These are phyloP conservation scores for Ochotona princeps DNA, from an alignment of 2,113 vertebrate species.

Conservation along the genomic window DNA sequence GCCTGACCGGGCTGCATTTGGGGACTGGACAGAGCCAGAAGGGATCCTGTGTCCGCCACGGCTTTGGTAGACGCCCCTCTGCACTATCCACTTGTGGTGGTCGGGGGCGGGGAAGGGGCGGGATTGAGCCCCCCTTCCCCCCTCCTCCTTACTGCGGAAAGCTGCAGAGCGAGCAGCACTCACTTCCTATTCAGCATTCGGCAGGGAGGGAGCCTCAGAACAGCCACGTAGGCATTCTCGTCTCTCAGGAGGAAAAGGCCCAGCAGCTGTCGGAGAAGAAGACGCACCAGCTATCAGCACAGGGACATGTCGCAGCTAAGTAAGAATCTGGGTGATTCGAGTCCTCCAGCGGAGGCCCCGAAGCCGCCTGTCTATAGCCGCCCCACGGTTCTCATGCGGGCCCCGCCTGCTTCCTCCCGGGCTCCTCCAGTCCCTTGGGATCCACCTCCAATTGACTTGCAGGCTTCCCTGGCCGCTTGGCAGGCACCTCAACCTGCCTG, in stretches of 20 bases:
- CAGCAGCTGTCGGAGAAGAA: slow-evolving; percentile 66
- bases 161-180: slow-evolving; percentile 58
- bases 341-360: slow-evolving; percentile 71
- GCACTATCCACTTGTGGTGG: slow-evolving; percentile 75
- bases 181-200: slow-evolving; percentile 69
- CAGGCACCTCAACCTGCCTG: slow-evolving; percentile 74
- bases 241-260: slow-evolving; percentile 72
- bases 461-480: slow-evolving; percentile 71
- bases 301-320: slow-evolving; percentile 80
- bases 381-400: slow-evolving; percentile 80
- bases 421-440: slow-evolving; percentile 79
- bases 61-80: slow-evolving; percentile 71
- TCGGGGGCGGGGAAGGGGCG: slow-evolving; percentile 77
- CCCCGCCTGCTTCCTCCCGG: slow-evolving; percentile 78
- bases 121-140: slow-evolving; percentile 68
- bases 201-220: slow-evolving; percentile 60
- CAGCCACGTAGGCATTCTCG: slow-evolving; percentile 70
- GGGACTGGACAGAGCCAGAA: neutral
- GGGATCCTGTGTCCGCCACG: slow-evolving; percentile 41
- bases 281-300: slow-evolving; percentile 64
- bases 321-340: slow-evolving; percentile 76
- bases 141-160: slow-evolving; percentile 75
- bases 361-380: slow-evolving; percentile 74
- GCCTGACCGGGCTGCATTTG: neutral
- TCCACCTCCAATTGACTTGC: slow-evolving; percentile 75